These are phyloP conservation scores for Dascillus cervinus DNA, from an alignment of 2,888 invertebrate genomes.

Conservation along the genomic window DNA sequence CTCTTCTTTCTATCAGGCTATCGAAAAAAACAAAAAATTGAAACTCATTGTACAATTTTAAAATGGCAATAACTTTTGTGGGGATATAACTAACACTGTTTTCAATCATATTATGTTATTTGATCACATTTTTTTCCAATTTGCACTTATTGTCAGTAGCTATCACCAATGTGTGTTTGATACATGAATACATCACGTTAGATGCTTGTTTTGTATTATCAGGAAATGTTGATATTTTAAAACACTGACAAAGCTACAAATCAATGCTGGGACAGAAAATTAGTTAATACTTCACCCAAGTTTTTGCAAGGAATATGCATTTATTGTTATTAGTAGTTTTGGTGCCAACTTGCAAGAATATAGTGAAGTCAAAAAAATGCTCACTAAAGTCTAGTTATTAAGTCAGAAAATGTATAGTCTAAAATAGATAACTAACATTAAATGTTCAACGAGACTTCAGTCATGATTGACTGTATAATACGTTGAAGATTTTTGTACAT, in stretches of 20 bases:
- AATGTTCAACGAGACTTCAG: conserved; percentile 5
- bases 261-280: too few relatives aligned
- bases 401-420: conserved; percentile 17
- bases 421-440: conserved; percentile 8
- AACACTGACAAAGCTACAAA: too few relatives aligned
- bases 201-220: too few relatives aligned
- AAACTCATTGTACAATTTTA: conserved; percentile 14
- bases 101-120: conserved; percentile 1
- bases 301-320: conserved; percentile 11
- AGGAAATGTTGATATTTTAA: too few relatives aligned
- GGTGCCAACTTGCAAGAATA: conserved; percentile 32
- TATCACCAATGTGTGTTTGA: too few relatives aligned
- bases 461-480: conserved; percentile 13
- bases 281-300: too few relatives aligned
- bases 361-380: conserved; percentile 30
- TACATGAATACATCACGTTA: conserved; percentile 14
- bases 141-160: too few relatives aligned
- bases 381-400: conserved; percentile 33
- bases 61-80: conserved; percentile 16
- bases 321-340: conserved; percentile 19
- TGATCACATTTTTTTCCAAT: too few relatives aligned
- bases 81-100: conserved; percentile 1
- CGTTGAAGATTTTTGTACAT: conserved; percentile 18
- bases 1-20: too few relatives aligned
- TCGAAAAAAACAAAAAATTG: too few relatives aligned